These are phyloP conservation scores for Entomobrya multifasciata DNA, from an alignment of 2,888 invertebrate species.

Conservation along the genomic window DNA sequence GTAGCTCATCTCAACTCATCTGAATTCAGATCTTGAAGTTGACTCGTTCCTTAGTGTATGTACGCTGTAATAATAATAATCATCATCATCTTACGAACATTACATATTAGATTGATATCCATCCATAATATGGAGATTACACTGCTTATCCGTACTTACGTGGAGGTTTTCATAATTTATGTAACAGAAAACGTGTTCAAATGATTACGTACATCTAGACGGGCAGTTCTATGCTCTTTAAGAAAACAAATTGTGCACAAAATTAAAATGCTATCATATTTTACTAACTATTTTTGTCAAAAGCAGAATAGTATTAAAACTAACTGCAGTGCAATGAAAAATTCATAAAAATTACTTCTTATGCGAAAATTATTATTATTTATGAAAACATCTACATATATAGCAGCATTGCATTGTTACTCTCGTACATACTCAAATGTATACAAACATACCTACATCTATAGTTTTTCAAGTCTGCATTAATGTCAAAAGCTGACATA, in stretches of 20 bases:
- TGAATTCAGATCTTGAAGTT: constrained; percentile 77
- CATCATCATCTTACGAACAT: constrained; percentile 61
- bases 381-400: neutral
- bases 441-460: too few species aligned
- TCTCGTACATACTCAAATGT: too few species aligned
- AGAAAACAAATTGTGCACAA: too few species aligned
- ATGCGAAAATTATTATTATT: too few species aligned
- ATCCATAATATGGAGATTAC: constrained; percentile 43
- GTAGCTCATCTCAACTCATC: constrained; percentile 77
- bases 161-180: neutral
- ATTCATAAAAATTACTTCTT: too few species aligned
- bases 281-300: too few species aligned
- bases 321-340: too few species aligned
- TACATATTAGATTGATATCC: constrained; percentile 68
- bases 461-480: neutral
- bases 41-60: constrained; percentile 75
- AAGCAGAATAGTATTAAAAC: too few species aligned
- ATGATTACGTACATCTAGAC: too few species aligned
- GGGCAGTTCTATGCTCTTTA: too few species aligned
- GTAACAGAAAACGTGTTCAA: too few species aligned
- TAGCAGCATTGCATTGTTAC: neutral
- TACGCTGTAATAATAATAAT: constrained; percentile 69
- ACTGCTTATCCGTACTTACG: neutral
- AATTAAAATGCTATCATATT: too few species aligned
- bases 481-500: constrained; percentile 46